Conservation (phyloP, 2,113 vertebrate genomes). For the Mormyrus iriodes region DNA sequence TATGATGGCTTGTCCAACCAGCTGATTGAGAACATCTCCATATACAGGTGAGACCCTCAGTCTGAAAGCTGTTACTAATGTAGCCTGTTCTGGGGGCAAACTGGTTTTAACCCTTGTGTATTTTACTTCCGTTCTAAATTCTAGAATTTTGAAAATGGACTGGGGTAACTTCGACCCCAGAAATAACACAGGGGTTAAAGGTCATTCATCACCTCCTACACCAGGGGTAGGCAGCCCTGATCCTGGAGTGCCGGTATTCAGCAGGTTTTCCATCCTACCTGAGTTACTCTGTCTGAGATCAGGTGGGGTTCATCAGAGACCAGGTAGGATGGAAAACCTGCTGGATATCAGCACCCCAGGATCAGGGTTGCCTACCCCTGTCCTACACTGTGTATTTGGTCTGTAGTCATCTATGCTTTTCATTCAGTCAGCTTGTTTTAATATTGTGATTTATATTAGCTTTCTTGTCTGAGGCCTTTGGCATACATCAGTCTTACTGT, state of each 20-base stretch:
- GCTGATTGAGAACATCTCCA: conserved; percentile 91
- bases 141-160: too few relatives aligned
- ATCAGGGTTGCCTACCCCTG: neutral
- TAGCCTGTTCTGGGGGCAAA: neutral
- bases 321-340: neutral
- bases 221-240: neutral
- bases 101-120: too few relatives aligned
- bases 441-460: neutral
- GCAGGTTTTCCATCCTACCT: neutral
- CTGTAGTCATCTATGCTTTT: neutral
- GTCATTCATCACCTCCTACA: neutral
- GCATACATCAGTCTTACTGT: neutral
- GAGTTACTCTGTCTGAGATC: neutral
- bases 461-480: neutral
- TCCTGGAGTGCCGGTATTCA: neutral
- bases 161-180: too few relatives aligned
- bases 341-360: neutral
- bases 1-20: conserved; percentile 75
- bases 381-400: neutral
- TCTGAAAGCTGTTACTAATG: neutral
- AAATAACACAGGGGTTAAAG: too few relatives aligned
- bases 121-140: too few relatives aligned
- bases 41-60: conserved; percentile 77
- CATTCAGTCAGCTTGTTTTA: neutral
- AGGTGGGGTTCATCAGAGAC: neutral